These are phyloP conservation scores for Carduelis carduelis DNA, from an alignment of 2,797 vertebrate genomes.

Conservation along the genomic window DNA sequence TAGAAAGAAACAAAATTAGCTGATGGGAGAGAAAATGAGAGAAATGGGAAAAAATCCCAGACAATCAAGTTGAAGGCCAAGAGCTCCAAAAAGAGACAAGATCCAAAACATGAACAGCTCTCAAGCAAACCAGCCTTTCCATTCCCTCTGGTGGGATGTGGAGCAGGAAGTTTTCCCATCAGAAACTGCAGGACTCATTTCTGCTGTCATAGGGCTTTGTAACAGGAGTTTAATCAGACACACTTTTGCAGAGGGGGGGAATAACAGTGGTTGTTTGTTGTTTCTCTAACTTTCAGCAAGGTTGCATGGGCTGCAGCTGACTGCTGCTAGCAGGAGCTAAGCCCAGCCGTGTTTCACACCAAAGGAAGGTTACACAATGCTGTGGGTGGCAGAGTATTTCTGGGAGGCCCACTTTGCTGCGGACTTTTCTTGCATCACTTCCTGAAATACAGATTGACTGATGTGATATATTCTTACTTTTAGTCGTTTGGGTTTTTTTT, in stretches of 20 bases:
- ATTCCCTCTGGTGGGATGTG: not conserved
- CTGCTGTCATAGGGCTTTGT: not conserved
- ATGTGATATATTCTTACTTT: not conserved
- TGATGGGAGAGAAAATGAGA: not conserved
- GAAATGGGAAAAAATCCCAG: not conserved
- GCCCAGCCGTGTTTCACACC: not conserved
- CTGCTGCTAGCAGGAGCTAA: not conserved
- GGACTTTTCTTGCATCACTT: slow-evolving; percentile 23
- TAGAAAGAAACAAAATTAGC: not conserved
- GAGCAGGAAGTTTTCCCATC: not conserved
- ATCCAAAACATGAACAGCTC: not conserved
- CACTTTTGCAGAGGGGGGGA: not conserved
- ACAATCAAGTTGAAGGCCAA: not conserved
- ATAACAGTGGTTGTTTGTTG: not conserved
- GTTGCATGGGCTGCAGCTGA: not conserved
- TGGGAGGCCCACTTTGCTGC: not conserved
- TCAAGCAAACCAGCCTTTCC: not conserved
- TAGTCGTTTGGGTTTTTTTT: not conserved
- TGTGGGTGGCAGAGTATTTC: slow-evolving; percentile 37
- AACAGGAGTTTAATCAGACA: not conserved
- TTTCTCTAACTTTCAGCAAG: not conserved
- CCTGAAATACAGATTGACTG: slow-evolving; percentile 33
- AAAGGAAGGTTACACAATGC: slow-evolving; percentile 35
- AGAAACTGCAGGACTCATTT: not conserved
- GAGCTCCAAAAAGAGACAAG: not conserved